Evolutionary conservation across 2,888 invertebrate species (phyloP), one percentile per base, ranked within the genome.

Genomic region (Andrena minutula): DNA sequence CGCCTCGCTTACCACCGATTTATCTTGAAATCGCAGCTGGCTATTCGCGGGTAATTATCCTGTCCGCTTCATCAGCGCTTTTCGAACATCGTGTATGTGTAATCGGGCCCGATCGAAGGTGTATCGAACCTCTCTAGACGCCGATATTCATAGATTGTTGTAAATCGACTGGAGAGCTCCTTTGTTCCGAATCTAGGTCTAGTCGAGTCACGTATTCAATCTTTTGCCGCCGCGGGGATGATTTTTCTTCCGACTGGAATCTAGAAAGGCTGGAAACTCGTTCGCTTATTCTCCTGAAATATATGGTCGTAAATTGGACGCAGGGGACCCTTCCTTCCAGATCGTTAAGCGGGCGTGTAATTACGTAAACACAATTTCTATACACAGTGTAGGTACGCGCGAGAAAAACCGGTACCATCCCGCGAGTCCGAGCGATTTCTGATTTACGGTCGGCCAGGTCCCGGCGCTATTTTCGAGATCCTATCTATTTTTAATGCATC

Each of bases 371-470:
- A 72, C 68, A 86, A 80, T 80, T 75, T 83, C 79, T 63, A 56
- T 58, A 35, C 60, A 68, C 16, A 58, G 41, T 30, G 60, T 49
- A 51, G 28, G 12, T 41, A 53, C 26, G 28, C 23, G 20, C 8
- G 23, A 49, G 65, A 32, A 41, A 41, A 28, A 64, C 20, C 53
- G 68, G 51, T 69, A 76, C 75, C 68, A 65, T 83, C 69, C 56
- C 53, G 47, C 41, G 60, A 60, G 64, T 60, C 68, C 82, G 64
- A 60, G 76, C 77, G 80, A 87, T 88, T 86, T 83, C 87, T 90
- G 86, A 91, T 91, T 91, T 89, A 90, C 83, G 89, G 86, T 81
- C 75, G 28, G 51, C 28, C 6, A 60, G 75, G 74, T 66, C 70
- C 60, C 79, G 41, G 73, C 76, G 75, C 79, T 49, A 76, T 86